These are phyloP conservation scores for Setipinna tenuifilis DNA, from an alignment of 2,797 vertebrate species.

Conservation along the genomic window DNA sequence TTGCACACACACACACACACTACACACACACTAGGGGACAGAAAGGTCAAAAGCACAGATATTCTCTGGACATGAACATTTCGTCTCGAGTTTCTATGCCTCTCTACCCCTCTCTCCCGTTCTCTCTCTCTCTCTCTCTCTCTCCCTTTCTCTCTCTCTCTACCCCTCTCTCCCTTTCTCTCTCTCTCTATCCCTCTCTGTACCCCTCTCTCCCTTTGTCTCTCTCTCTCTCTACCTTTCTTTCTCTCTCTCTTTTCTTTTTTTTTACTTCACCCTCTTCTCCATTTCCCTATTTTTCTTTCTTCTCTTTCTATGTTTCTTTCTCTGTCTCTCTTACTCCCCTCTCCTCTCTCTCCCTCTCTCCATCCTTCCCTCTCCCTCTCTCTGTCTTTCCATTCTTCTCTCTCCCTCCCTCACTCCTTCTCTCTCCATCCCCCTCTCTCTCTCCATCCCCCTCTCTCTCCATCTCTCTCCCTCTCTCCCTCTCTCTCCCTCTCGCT, in stretches of 20 bases:
- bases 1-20: too few species aligned
- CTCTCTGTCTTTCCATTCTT: too few species aligned
- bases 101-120: too few species aligned
- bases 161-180: too few species aligned
- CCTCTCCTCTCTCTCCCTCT: neutral
- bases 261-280: neutral
- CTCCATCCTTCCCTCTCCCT: neutral
- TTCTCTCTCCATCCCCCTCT: neutral
- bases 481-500: neutral
- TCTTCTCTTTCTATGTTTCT: neutral
- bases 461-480: neutral
- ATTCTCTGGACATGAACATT: neutral
- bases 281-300: neutral
- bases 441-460: neutral
- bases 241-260: neutral
- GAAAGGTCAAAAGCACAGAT: neutral
- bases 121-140: too few species aligned
- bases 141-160: too few species aligned
- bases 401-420: neutral
- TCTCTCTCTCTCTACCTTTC: neutral
- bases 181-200: too few species aligned
- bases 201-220: too few species aligned
- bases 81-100: neutral
- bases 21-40: neutral
- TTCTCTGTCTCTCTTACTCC: neutral